phyloP scores from a whole-genome alignment of 2,797 vertebrate genomes.

The Lophotriccus pileatus region DNA sequence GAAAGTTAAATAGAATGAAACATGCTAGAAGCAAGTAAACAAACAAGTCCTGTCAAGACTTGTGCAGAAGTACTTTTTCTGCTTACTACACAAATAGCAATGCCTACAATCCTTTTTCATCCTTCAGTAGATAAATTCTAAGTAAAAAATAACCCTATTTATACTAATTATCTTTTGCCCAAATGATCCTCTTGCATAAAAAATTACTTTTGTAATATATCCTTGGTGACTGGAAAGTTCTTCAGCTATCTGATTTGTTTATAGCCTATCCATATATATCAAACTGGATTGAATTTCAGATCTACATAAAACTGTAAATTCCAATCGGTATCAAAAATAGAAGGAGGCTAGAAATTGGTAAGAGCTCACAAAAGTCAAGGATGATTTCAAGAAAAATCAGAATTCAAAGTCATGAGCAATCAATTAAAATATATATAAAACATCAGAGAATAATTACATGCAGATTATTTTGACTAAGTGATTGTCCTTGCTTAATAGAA shows the following conservation, averaged over 20 bases:
- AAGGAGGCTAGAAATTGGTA: neutral
- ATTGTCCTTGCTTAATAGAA: neutral
- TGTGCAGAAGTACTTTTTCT: neutral
- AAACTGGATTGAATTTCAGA: neutral
- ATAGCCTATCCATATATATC: neutral
- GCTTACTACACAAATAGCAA: neutral
- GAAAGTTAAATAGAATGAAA: neutral
- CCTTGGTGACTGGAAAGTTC: neutral
- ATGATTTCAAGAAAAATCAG: neutral
- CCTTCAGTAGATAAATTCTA: neutral
- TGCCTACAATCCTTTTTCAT: neutral
- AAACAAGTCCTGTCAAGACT: neutral
- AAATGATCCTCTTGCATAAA: neutral
- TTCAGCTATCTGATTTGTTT: neutral
- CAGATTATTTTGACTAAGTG: neutral
- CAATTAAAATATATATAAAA: neutral
- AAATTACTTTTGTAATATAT: neutral
- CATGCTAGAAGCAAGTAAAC: neutral
- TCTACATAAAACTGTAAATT: neutral
- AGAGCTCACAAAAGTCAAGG: neutral
- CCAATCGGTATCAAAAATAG: neutral
- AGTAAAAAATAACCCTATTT: neutral
- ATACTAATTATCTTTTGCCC: neutral
- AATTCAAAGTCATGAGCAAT: neutral
- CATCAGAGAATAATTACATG: neutral